These are phyloP conservation scores for Hyposmocoma kahamanoa DNA, from an alignment of 1,140 invertebrate genomes.

Conservation along the genomic window DNA sequence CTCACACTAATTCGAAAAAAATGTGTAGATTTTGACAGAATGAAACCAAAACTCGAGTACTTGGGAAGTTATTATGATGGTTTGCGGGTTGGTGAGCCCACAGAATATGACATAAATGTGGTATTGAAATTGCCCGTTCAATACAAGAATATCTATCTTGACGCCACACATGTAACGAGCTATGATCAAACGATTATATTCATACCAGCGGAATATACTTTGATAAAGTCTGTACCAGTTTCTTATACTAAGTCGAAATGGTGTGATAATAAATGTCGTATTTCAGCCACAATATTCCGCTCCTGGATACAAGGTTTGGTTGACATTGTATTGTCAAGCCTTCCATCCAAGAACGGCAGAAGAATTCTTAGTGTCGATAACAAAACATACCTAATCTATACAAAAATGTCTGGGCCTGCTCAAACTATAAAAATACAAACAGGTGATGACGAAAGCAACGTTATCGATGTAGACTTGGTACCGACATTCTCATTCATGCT, in stretches of 20 bases:
- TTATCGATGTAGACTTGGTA: conserved; percentile 40
- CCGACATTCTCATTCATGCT: conserved; percentile 32
- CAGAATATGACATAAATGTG: conserved; percentile 40
- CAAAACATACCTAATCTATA: conserved; percentile 17
- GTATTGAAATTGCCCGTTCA: conserved; percentile 31
- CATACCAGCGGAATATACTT: conserved; percentile 42
- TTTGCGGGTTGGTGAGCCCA: conserved; percentile 34
- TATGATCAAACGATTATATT: conserved; percentile 26
- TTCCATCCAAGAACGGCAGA: conserved; percentile 21
- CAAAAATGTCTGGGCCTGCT: conserved; percentile 35
- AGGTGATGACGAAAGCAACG: conserved; percentile 12
- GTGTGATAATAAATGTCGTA: conserved; percentile 27
- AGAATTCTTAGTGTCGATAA: conserved; percentile 25
- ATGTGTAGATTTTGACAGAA: conserved; percentile 29
- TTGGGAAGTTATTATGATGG: conserved; percentile 41
- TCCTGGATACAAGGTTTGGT: conserved; percentile 41
- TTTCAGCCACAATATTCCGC: conserved; percentile 30
- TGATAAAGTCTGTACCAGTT: too few species aligned
- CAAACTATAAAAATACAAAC: conserved; percentile 31
- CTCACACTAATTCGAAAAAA: conserved; percentile 24
- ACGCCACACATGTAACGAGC: conserved; percentile 17
- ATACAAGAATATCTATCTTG: conserved; percentile 30
- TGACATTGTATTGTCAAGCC: conserved; percentile 22
- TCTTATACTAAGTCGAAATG: too few species aligned
- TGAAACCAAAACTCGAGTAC: conserved; percentile 35